Conservation (phyloP, 2,113 vertebrate species). For the Pituophis catenifer region DNA sequence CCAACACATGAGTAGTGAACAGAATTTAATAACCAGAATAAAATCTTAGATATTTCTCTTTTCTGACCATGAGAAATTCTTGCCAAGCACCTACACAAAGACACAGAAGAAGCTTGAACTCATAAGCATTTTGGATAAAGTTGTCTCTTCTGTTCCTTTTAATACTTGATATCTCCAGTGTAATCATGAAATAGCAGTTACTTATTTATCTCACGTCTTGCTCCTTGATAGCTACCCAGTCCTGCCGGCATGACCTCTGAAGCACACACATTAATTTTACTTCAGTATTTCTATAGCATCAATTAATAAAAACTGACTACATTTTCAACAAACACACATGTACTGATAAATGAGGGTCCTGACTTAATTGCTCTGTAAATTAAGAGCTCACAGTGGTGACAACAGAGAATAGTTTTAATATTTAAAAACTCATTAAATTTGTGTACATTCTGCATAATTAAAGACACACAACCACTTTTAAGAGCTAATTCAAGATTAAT, state of each 20-base stretch:
- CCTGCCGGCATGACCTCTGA: constrained; percentile 83
- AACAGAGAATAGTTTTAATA: constrained; percentile 93
- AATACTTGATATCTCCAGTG: constrained; percentile 78
- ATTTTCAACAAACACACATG: constrained; percentile 88
- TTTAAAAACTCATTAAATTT: constrained; percentile 98
- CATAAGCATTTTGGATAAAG: constrained; percentile 69
- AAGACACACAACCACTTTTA: constrained; percentile 72
- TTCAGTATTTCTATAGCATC: constrained; percentile 86
- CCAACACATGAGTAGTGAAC: background rate
- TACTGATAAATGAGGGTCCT: constrained; percentile 96
- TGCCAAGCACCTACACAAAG: constrained; percentile 43
- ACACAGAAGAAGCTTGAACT: constrained; percentile 65
- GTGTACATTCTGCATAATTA: constrained; percentile 85
- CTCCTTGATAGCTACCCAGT: constrained; percentile 72
- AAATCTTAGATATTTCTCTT: constrained; percentile 74
- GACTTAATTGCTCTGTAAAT: constrained; percentile 99
- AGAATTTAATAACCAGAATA: constrained; percentile 73
- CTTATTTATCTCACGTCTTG: constrained; percentile 80
- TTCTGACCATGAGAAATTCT: constrained; percentile 80
- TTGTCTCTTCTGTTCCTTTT: constrained; percentile 70
- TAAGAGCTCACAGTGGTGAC: constrained; percentile 94
- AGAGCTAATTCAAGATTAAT: constrained; percentile 75
- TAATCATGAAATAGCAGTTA: constrained; percentile 69
- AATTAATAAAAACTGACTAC: constrained; percentile 99
- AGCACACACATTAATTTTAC: constrained; percentile 91